Conservation (phyloP, 2,797 vertebrate species). For the Nyctibius grandis region DNA sequence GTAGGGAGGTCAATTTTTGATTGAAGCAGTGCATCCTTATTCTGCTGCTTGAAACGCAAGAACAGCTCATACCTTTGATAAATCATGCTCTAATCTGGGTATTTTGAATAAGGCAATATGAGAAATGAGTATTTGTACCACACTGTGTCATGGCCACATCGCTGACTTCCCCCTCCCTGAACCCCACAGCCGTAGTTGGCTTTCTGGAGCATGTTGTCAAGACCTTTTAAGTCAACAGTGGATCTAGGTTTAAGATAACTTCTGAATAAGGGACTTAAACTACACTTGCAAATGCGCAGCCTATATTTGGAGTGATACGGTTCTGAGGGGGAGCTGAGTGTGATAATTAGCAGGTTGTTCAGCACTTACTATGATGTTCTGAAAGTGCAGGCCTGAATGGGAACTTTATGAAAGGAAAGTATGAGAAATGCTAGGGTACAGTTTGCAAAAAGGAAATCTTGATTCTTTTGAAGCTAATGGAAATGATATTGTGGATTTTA, state of each 20-base stretch:
- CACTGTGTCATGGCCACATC: rapidly evolving
- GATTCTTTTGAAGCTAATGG: not conserved
- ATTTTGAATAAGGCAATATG: not conserved
- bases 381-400: not conserved
- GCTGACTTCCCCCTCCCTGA: not conserved
- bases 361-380: not conserved
- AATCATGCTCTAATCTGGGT: not conserved
- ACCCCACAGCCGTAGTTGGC: rapidly evolving
- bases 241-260: not conserved
- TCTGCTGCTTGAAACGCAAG: not conserved
- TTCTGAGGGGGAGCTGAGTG: not conserved
- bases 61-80: not conserved
- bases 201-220: not conserved
- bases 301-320: not conserved
- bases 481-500: not conserved
- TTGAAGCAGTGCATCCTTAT: not conserved
- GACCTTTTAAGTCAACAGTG: not conserved
- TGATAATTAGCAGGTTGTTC: not conserved
- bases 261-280: not conserved
- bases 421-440: not conserved
- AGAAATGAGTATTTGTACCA: not conserved
- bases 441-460: not conserved
- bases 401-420: not conserved
- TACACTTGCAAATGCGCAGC: not conserved
- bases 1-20: not conserved